These are phyloP conservation scores for Scaptomyza cyrtandrae DNA, from an alignment of 2,888 invertebrate species.

Conservation along the genomic window DNA sequence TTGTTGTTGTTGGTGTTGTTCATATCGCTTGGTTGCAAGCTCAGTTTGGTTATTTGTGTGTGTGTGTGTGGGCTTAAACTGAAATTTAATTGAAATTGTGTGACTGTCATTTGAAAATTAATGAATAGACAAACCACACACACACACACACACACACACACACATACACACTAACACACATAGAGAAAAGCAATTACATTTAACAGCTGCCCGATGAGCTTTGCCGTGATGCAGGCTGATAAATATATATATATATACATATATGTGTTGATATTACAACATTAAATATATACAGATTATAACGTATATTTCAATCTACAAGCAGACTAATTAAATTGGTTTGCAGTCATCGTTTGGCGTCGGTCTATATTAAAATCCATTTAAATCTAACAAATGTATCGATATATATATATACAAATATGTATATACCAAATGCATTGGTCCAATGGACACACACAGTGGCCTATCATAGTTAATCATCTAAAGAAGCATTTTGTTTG, in stretches of 20 bases:
- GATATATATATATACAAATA: conserved; percentile 60
- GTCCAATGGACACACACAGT: conserved; percentile 46
- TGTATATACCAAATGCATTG: conserved; percentile 21
- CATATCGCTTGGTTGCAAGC: conserved; percentile 59
- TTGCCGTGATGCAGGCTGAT: conserved; percentile 48
- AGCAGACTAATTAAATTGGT: conserved; percentile 67
- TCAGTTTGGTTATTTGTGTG: conserved; percentile 18
- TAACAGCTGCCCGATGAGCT: conserved; percentile 65
- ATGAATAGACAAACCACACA: conserved; percentile 58
- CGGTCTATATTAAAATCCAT: conserved; percentile 72
- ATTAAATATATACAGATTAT: conserved; percentile 47
- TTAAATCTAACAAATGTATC: conserved; percentile 70
- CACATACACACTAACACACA: conserved; percentile 10
- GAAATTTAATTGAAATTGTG: conserved; percentile 79
- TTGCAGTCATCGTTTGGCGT: conserved; percentile 41
- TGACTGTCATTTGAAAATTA: conserved; percentile 73
- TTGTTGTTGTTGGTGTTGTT: conserved; percentile 34
- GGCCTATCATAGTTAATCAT: conserved; percentile 74
- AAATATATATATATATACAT: conserved; percentile 20
- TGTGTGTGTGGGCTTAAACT: conserved; percentile 48
- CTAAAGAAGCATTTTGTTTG: conserved; percentile 72
- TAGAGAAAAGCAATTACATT: conserved; percentile 71
- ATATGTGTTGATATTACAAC: conserved; percentile 12
- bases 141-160: conserved; percentile 1
- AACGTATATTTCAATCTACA: conserved; percentile 40